A percentile compares a stretch with the other conserved stretches of the same genome.
Conservation (phyloP, 2,888 invertebrate genomes). For the Brachyptera risi region DNA sequence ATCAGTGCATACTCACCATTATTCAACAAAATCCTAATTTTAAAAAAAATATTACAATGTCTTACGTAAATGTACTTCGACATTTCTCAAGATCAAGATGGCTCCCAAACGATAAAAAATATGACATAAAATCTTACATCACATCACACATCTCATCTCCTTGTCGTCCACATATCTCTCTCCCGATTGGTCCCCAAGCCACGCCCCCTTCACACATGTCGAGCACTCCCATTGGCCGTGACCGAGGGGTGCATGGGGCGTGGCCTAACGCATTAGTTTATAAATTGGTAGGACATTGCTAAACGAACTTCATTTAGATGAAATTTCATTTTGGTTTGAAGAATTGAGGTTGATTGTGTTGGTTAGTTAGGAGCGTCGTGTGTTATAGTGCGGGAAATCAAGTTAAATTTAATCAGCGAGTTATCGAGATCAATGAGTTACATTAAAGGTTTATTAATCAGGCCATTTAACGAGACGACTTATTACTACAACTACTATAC, state of each 20-base stretch:
- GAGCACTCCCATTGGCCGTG: constrained; percentile 19
- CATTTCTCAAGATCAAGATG: no score
- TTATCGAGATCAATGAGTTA: constrained; percentile 10
- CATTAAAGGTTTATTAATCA: not conserved
- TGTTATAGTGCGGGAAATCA: no score
- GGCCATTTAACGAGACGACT: not conserved
- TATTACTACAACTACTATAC: not conserved
- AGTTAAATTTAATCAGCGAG: constrained; percentile 4
- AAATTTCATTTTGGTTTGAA: constrained; percentile 25
- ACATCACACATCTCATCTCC: not conserved
- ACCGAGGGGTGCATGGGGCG: not conserved
- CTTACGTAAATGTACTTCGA: no score
- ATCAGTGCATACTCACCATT: no score
- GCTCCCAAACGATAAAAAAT: no score
- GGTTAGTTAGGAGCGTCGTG: no score
- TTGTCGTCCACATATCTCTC: constrained; percentile 3
- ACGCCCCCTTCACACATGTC: constrained; percentile 15
- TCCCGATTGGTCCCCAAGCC: not conserved
- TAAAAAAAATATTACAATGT: no score
- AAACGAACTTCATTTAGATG: constrained; percentile 24
- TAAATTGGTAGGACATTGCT: constrained; percentile 28
- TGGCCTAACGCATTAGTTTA: constrained; percentile 22
- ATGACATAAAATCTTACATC: not conserved
- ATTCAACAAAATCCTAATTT: no score
- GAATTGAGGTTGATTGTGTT: constrained; percentile 22